Evolutionary conservation across 2,113 vertebrate genomes (phyloP), one percentile per base, ranked within the genome.

Genomic region (Scytalopus superciliaris): DNA sequence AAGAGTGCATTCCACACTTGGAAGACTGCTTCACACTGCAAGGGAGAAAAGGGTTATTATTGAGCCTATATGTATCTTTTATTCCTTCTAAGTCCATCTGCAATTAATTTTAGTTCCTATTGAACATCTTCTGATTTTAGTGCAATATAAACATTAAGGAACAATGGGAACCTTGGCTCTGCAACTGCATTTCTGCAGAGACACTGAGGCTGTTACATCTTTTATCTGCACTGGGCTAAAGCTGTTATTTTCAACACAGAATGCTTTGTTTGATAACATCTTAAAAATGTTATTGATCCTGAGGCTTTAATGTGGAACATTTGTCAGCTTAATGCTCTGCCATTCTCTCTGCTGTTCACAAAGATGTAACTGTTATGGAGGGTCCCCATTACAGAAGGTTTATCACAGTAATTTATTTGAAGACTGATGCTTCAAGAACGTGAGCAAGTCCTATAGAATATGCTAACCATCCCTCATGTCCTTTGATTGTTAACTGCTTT

Each of bases 271-370:
- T 91, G 75, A 95, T 94, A 96, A 80, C 33, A 82, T 90, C 75
- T 93, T 88, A 63, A 89, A 94, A 90, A 52, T 52, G 12, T 69
- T 93, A 96, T 88, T 83, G 87, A 88, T 85, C 42, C 39, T 88
- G 72, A 93, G 87, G 59, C 24, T 93, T 95, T 94, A 95, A 95
- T 72, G 19, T 74, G 59, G 50, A 95, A 83, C 93, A 93, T 95
- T 96, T 94, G 82, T 86, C 91, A 93, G 39, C 57, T 87, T 95
- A 88, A 86, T 86, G 47, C 37, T 94, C 74, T 89, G 47, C 25
- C 27, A 1, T 91, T 89, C 80, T 49, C 57, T 76, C 63, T 69
- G 27, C 59, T 88, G 50, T 87, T 77, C 86, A 85, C 67, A 90
- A 50, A 96, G 67, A 83, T 73, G 37, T 85, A 94, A 64, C 59